Base-by-base conservation (phyloP, 2,113 vertebrate species). In the Apteryx owenii region DNA sequence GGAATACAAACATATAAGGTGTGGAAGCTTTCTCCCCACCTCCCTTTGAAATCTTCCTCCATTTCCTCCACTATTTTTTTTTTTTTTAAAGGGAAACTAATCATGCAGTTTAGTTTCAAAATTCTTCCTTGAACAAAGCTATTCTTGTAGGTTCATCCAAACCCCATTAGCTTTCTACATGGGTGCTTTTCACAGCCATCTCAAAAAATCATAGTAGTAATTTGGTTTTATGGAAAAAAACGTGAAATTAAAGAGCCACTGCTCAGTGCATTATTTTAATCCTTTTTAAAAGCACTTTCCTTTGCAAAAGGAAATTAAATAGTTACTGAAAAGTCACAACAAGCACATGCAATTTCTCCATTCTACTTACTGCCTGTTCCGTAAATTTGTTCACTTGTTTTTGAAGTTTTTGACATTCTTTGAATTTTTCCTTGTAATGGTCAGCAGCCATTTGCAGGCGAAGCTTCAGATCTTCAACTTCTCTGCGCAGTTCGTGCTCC, bases 381-480 rank as follows among this genome's bases (percentile, higher is more conserved):
- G 98, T 98, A 85, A 99, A 98, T 91, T 98, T 99, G 70, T 98
- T 98, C 92, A 99, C 98, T 98, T 99, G 99, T 94, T 99, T 99
- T 92, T 99, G 99, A 89, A 99, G 98, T 90, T 98, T 99, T 96
- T 99, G 99, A 88, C 99, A 99, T 93, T 99, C 99, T 97, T 99
- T 99, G 96, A 99, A 99, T 96, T 99, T 99, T 95, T 99, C 99
- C 96, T 99, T 99, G 97, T 99, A 99, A 98, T 99, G 99, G 91
- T 99, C 99, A 80, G 99, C 99, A 89, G 99, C 99, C 99, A 99
- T 99, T 94, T 99, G 99, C 83, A 99, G 98, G 65, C 99, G 99
- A 89, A 99, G 99, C 97, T 99, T 99, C 95, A 99, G 97, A 98
- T 99, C 99, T 97, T 99, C 99, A 97, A 99, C 99, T 95, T 99